Conservation (phyloP, 2,888 invertebrate species). For the Nebria brevicollis region DNA sequence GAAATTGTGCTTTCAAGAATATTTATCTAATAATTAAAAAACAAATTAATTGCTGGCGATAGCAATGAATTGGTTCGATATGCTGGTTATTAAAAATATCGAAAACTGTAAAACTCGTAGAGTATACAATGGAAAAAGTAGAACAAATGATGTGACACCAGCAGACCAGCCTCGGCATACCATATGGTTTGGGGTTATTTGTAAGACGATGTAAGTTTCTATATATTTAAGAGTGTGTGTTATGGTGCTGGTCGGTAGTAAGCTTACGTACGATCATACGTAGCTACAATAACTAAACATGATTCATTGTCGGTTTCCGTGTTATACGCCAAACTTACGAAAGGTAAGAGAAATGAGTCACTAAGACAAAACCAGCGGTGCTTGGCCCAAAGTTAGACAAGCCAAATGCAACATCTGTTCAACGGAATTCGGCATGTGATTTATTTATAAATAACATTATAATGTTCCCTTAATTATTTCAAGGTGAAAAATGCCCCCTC, state of each 20-base stretch:
- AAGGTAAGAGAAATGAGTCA: constrained; percentile 42
- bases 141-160: neutral
- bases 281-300: constrained; percentile 15
- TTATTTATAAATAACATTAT: constrained; percentile 34
- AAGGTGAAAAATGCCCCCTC: constrained; percentile 36
- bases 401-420: constrained; percentile 31
- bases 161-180: neutral
- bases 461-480: constrained; percentile 36
- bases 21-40: neutral
- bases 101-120: neutral
- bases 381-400: constrained; percentile 22
- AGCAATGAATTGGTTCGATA: neutral
- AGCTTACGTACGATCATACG: constrained; percentile 4
- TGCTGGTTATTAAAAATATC: neutral
- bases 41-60: neutral
- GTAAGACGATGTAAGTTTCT: constrained; percentile 37
- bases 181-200: constrained; percentile 22
- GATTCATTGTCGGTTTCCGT: constrained; percentile 24
- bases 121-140: neutral
- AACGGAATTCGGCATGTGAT: constrained; percentile 25
- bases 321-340: constrained; percentile 30
- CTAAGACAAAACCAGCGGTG: neutral
- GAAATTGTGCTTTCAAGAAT: too few relatives aligned
- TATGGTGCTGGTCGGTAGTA: neutral
- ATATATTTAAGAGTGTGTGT: constrained; percentile 23